Percentiles rank a stretch among this genome's conserved stretches.
phyloP scores from a whole-genome alignment of 2,113 vertebrate species.

The Acanthisitta chloris region DNA sequence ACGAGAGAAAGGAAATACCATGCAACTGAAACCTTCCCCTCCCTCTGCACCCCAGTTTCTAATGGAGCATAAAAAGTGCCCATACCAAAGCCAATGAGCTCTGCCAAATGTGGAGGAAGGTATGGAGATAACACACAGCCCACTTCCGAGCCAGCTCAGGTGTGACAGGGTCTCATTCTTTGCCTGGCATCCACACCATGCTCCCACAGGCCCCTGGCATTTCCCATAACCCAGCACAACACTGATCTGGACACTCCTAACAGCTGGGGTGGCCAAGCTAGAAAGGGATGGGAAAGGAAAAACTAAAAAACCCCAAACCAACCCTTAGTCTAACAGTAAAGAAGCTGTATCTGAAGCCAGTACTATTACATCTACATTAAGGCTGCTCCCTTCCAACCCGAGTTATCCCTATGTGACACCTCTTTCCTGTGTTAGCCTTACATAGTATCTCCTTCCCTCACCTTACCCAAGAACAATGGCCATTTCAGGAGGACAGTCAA shows the following conservation, averaged over 20 bases:
- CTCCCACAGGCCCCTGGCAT: not conserved
- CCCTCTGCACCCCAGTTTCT: not conserved
- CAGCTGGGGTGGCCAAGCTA: not conserved
- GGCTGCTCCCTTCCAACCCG: not conserved
- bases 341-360: not conserved
- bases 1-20: not conserved
- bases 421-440: not conserved
- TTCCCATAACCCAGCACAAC: not conserved
- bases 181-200: rapidly evolving
- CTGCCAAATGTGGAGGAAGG: not conserved
- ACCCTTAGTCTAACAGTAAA: not conserved
- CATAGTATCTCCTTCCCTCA: not conserved
- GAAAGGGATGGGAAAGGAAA: not conserved
- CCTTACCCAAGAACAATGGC: not conserved
- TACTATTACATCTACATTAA: not conserved
- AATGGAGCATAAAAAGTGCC: not conserved
- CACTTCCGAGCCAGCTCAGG: not conserved
- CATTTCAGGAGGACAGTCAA: not conserved
- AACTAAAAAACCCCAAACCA: not conserved
- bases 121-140: not conserved
- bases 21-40: not conserved
- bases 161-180: not conserved
- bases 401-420: not conserved
- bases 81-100: not conserved
- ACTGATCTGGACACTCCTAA: not conserved